Evolutionary conservation across 1,140 invertebrate genomes (phyloP).

Genomic region (Cotesia typhae): DNA sequence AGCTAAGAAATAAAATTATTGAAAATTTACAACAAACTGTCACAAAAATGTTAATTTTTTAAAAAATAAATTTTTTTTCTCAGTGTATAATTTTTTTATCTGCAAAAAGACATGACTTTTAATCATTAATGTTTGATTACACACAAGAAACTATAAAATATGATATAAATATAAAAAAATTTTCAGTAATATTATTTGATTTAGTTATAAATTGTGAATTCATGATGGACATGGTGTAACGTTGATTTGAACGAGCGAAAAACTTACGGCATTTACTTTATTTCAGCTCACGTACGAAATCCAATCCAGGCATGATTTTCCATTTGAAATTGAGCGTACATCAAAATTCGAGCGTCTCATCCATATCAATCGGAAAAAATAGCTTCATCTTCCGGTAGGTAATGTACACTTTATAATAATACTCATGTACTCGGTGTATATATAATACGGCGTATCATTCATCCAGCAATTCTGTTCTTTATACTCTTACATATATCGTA

Average conservation of each 20-base stretch:
- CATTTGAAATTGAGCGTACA: constrained; percentile 66
- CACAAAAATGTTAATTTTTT: no score
- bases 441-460: neutral
- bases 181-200: neutral
- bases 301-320: constrained; percentile 64
- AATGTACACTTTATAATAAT: constrained; percentile 25
- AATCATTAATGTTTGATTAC: no score
- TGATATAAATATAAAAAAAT: no score
- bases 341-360: constrained; percentile 61
- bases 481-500: neutral
- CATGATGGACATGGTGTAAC: constrained; percentile 40
- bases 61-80: no score
- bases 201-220: constrained; percentile 32
- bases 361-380: constrained; percentile 62
- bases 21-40: no score
- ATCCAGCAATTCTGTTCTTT: neutral
- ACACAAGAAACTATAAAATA: no score
- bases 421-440: neutral
- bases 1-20: no score
- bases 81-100: no score
- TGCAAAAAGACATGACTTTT: no score
- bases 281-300: constrained; percentile 62
- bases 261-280: constrained; percentile 49
- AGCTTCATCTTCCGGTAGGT: constrained; percentile 22
- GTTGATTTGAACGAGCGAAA: constrained; percentile 42